A percentile compares a stretch with the other conserved stretches of the same genome.
phyloP scores from a whole-genome alignment of 2,797 vertebrate genomes.

The Tadarida brasiliensis region DNA sequence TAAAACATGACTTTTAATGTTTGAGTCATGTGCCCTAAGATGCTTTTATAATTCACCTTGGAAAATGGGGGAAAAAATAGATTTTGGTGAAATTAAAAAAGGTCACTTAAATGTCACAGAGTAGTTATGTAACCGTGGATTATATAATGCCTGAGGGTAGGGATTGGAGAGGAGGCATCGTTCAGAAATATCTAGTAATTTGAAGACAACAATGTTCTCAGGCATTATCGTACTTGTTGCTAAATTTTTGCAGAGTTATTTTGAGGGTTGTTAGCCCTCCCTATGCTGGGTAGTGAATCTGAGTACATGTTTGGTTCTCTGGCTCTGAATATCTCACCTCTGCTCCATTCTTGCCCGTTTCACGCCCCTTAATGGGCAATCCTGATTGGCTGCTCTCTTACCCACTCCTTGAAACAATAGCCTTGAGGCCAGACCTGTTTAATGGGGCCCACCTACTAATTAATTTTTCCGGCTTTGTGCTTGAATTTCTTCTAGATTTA shows the following conservation, averaged over 20 bases:
- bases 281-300: not conserved
- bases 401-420: slow-evolving; percentile 59
- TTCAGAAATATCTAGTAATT: slow-evolving; percentile 63
- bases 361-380: not conserved
- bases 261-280: not conserved
- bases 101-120: slow-evolving; percentile 51
- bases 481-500: slow-evolving; percentile 60
- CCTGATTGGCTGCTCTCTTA: slow-evolving; percentile 51
- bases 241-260: not conserved
- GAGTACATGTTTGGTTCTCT: not conserved
- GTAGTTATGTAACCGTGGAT: slow-evolving; percentile 55
- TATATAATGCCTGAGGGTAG: slow-evolving; percentile 51
- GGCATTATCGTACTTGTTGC: not conserved
- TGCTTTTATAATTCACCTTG: slow-evolving; percentile 45
- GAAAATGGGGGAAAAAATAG: slow-evolving; percentile 17
- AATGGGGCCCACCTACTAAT: not conserved
- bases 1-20: not conserved
- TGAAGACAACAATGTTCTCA: slow-evolving; percentile 55
- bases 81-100: slow-evolving; percentile 56
- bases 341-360: not conserved
- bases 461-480: slow-evolving; percentile 39
- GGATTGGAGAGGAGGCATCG: not conserved
- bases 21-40: not conserved
- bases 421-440: not conserved
- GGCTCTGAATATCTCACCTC: slow-evolving; percentile 16